phyloP scores from a whole-genome alignment of 2,888 invertebrate species.

The Cheilosia scutellata region DNA sequence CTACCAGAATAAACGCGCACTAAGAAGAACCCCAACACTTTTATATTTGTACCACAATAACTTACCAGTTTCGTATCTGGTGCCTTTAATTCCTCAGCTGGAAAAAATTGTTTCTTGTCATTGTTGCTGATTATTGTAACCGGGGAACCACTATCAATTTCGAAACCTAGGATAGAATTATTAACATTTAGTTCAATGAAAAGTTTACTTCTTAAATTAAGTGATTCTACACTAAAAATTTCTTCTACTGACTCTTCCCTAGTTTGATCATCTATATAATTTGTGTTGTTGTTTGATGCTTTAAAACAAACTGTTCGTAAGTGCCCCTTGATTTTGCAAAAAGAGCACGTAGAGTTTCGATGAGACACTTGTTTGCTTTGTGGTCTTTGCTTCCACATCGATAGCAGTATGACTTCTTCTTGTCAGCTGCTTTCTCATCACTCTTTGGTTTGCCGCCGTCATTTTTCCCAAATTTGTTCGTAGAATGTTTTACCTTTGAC shows the following conservation, averaged over 20 bases:
- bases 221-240: conserved; percentile 32
- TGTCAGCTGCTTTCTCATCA: conserved; percentile 15
- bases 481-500: not conserved
- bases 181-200: conserved; percentile 40
- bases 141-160: no score
- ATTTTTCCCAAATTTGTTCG: conserved; percentile 23
- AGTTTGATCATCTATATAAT: conserved; percentile 32
- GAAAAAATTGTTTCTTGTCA: no score
- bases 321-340: conserved; percentile 38
- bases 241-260: conserved; percentile 33
- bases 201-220: conserved; percentile 1
- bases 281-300: conserved; percentile 28
- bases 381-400: conserved; percentile 38
- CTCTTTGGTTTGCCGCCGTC: not conserved
- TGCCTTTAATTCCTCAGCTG: no score
- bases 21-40: conserved; percentile 13
- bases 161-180: conserved; percentile 17
- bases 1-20: conserved; percentile 1
- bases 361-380: conserved; percentile 32
- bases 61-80: no score
- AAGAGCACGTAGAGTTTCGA: conserved; percentile 10
- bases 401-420: conserved; percentile 30
- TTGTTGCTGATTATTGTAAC: no score
- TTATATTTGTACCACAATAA: no score
- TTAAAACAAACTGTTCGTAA: conserved; percentile 14